Evolutionary conservation across 2,113 vertebrate genomes (phyloP).

Genomic region (Hystrix brachyura): DNA sequence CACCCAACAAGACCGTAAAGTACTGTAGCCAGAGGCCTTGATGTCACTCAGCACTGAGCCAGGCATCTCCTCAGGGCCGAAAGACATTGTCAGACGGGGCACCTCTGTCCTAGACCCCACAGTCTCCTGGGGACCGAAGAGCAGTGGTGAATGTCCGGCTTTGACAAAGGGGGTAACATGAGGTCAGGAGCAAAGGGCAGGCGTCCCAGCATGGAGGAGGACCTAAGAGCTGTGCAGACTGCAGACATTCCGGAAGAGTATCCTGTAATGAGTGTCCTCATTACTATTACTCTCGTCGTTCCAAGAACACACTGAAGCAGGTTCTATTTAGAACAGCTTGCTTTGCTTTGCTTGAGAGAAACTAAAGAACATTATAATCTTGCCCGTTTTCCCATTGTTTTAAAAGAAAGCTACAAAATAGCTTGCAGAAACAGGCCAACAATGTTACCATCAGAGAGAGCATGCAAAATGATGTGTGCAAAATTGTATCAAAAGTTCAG

Average conservation of each 20-base stretch:
- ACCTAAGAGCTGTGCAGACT: not conserved
- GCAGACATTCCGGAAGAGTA: not conserved
- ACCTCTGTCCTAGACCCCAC: not conserved
- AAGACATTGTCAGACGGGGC: not conserved
- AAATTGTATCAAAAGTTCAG: constrained; percentile 83
- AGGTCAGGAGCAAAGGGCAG: not conserved
- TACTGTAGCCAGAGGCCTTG: not conserved
- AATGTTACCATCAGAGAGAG: constrained; percentile 88
- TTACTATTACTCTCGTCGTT: not conserved
- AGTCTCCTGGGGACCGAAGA: not conserved
- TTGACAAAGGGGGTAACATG: not conserved
- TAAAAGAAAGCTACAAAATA: constrained; percentile 91
- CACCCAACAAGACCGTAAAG: not conserved
- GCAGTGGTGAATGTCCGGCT: not conserved
- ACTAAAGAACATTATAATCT: not conserved
- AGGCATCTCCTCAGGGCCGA: not conserved
- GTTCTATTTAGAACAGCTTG: not conserved
- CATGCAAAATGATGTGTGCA: constrained; percentile 88
- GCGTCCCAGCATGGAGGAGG: not conserved
- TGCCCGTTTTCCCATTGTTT: constrained; percentile 11
- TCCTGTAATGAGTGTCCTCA: not conserved
- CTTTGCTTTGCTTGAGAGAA: not conserved
- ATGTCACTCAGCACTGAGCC: not conserved
- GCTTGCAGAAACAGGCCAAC: constrained; percentile 89
- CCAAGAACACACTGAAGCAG: not conserved